Evolutionary conservation across 2,888 invertebrate species (phyloP).

Genomic region (Ferrisia virgata): DNA sequence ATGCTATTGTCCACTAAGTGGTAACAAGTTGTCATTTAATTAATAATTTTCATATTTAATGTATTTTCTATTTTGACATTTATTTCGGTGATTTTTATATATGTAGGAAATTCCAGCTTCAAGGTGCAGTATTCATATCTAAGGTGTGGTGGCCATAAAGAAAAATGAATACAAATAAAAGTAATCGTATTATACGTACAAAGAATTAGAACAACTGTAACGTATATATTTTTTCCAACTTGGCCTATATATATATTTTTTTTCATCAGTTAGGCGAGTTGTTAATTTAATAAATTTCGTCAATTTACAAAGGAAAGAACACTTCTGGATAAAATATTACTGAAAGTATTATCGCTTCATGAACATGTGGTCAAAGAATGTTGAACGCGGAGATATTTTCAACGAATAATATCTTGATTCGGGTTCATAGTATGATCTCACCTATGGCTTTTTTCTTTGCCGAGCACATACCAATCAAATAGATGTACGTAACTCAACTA

Average conservation of each 20-base stretch:
- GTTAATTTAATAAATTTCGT: slow-evolving; percentile 2
- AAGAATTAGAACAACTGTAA: neutral
- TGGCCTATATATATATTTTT: slow-evolving; percentile 8
- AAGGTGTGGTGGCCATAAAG: neutral
- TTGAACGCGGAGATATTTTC: neutral
- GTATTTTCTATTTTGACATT: slow-evolving; percentile 4
- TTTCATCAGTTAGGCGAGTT: neutral
- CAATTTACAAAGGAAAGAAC: neutral
- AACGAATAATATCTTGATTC: neutral
- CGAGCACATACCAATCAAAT: neutral
- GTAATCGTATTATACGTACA: neutral
- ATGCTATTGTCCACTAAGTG: neutral
- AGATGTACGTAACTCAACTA: neutral
- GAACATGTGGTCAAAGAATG: neutral
- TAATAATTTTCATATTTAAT: slow-evolving; percentile 17
- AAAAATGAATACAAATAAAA: neutral
- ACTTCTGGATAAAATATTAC: neutral
- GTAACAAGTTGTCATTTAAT: neutral
- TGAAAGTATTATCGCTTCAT: neutral
- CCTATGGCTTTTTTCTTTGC: neutral
- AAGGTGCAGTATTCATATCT: neutral
- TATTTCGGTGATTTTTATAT: neutral
- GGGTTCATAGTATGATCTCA: neutral
- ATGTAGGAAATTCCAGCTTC: neutral
- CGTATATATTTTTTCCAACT: neutral